phyloP scores from a whole-genome alignment of 2,113 vertebrate genomes.

The Varanus salvator region DNA sequence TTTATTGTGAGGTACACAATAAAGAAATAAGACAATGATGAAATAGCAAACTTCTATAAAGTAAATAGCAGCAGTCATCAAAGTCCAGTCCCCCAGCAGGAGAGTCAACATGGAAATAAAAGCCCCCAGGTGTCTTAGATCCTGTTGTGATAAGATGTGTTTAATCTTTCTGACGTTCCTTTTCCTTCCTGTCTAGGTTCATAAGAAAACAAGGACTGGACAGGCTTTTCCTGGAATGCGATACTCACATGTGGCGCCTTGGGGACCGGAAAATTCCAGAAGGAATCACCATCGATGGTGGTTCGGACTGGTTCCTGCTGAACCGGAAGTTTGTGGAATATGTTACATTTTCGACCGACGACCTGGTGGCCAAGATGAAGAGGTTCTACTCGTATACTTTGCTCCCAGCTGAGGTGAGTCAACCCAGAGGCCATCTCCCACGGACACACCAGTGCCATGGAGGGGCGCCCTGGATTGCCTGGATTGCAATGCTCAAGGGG shows the following conservation, averaged over 20 bases:
- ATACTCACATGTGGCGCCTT: slow-evolving; percentile 98
- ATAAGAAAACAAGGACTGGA: slow-evolving; percentile 97
- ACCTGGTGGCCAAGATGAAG: slow-evolving; percentile 95
- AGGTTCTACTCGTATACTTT: slow-evolving; percentile 95
- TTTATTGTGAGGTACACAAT: too few species aligned
- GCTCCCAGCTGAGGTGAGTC: slow-evolving; percentile 92
- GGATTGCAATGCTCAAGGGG: not conserved
- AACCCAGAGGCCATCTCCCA: not conserved
- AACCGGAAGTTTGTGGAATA: slow-evolving; percentile 96
- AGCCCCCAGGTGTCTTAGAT: not conserved
- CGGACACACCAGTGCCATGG: too few species aligned
- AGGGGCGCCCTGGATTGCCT: too few species aligned
- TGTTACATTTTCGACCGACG: slow-evolving; percentile 90
- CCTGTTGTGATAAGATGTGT: not conserved
- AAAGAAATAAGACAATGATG: too few species aligned
- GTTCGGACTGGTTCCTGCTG: slow-evolving; percentile 97
- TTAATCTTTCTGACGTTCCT: not conserved
- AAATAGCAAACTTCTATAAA: too few species aligned
- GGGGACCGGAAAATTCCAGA: slow-evolving; percentile 96
- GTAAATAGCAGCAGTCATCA: too few species aligned
- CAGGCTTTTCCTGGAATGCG: slow-evolving; percentile 94
- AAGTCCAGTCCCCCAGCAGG: too few species aligned
- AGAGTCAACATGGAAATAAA: too few species aligned
- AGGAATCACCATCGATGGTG: slow-evolving; percentile 92
- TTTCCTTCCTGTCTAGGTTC: slow-evolving; percentile 79